Base-by-base conservation (phyloP, 2,113 vertebrate species). In the Todiramphus saurophagus region DNA sequence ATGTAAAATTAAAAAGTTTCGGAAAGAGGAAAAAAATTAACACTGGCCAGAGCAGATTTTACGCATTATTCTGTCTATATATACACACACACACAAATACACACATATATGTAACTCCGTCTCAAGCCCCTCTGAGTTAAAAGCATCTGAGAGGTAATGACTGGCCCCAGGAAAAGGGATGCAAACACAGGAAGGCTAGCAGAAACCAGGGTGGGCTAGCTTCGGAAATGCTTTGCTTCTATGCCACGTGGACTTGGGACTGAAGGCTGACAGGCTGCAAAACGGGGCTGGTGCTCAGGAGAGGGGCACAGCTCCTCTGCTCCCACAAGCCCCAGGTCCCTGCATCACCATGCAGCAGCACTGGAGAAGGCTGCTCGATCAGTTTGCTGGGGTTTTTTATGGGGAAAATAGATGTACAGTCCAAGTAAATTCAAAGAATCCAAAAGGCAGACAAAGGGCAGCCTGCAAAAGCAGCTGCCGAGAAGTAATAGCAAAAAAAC, bases 221-320 rank as follows among this genome's bases (percentile, higher is more conserved):
- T 93, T 53, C 28, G 21, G 27, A 87, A 63, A 58, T 13, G 30
- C 28, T 82, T 76, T 66, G 30, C 16, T 76, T 92, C 79, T 66
- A 0, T 1, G 4, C 28, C 39, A 53, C 0, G 2, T 5, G 13
- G 53, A 64, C 20, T 31, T 3, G 4, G 31, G 35, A n/a, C 60
- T 51, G 53, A 56, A 64, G 39, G 58, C 5, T 53, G 56, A 43
- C 0, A 15, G 56, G 19, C 70, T 93, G 87, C 70, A 56, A 51
- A 75, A 43, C 1, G 1, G 28, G 58, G 72, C 25, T 76, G 41
- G 43, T 1, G 3, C 33, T 73, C 13, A 20, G 35, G 39, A 80
- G 30, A 68, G n/a, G 46, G 41, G 21, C 24, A 83, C 73, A 43
- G 35, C 64, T 64, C 51, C 72, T 35, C 75, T 74, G 41, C 59